phyloP scores from a whole-genome alignment of 2,113 vertebrate genomes.

The Perccottus glenii region DNA sequence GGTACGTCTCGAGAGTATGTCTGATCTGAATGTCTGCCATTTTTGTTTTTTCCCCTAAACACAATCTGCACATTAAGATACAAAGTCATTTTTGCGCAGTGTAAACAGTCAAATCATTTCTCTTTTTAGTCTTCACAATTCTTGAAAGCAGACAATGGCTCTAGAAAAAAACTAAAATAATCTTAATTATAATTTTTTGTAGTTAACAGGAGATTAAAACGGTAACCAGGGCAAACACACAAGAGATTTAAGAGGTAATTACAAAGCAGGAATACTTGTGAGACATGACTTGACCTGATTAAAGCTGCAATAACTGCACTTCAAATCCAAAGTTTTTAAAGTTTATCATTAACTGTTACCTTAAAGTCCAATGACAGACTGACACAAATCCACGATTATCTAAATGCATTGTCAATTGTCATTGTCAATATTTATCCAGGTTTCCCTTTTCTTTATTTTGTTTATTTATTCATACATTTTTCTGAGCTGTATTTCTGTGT shows the following conservation, averaged over 20 bases:
- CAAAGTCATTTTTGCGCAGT: no score
- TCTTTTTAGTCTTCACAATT: neutral
- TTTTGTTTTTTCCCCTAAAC: neutral
- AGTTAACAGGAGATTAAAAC: neutral
- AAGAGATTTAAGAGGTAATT: neutral
- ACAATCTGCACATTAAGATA: no score
- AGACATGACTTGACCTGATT: neutral
- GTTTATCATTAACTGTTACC: no score
- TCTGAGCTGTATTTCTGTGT: no score
- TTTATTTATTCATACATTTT: no score
- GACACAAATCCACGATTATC: no score
- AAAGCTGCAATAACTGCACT: neutral
- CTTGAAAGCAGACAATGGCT: neutral
- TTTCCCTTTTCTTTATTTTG: no score
- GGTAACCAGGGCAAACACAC: neutral
- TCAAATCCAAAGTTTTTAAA: no score
- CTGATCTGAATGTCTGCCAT: neutral
- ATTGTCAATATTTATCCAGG: no score
- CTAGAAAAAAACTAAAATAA: neutral
- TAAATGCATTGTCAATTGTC: no score
- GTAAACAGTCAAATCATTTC: neutral
- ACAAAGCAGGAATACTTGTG: neutral
- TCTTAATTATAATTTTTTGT: neutral
- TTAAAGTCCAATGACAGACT: no score
- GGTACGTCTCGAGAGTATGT: no score